Evolutionary conservation across 2,113 vertebrate genomes (phyloP), one percentile per base, ranked within the genome.

Genomic region (Todiramphus chloris): DNA sequence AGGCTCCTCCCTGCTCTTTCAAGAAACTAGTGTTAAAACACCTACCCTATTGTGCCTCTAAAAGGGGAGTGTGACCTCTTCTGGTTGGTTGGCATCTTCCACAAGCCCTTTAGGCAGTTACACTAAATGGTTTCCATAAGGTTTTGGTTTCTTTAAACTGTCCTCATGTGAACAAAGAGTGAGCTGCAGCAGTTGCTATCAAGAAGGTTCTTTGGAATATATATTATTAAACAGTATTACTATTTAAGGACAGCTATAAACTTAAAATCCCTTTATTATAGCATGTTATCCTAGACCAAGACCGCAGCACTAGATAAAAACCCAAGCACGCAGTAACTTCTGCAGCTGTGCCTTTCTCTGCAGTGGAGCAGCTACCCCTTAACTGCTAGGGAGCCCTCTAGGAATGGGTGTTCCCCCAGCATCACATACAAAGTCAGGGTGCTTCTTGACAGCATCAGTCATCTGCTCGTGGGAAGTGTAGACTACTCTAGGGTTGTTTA

Each of bases 101-200:
- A 58, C 0, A 1, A 62, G 53, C 44, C 27, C 41, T 77, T 11
- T 28, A 21, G 30, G 39, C 28, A 50, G 67, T 48, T 41, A 7
- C 2, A 25, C 20, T 10, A n/a, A 63, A 9, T 14, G 9, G 41
- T 19, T 90, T 64, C 86, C 33, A 59, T 1, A 31, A 14, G 14
- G 14, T 58, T 58, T 19, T 31, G 24, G 4, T 28, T 53, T 28
- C 15, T 68, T 53, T 35, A 50, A 83, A 66, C 41, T 77, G 85
- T 59, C 35, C 20, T 55, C 0, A 0, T 1, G 0, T 6, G 16
- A 82, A 28, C 33, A 24, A 67, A 39, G 44, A 74, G 25, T 0
- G 0, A 95, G 70, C 37, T 78, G 59, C 50, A 53, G 46, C 59
- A 68, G n/a, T 16, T 86, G 67, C 72, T 37, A 44, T 62, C 6